A percentile compares a stretch with the other conserved stretches of the same genome.
These are phyloP conservation scores for Cyrtodaria siliqua DNA, from an alignment of 2,888 invertebrate genomes.

Conservation along the genomic window DNA sequence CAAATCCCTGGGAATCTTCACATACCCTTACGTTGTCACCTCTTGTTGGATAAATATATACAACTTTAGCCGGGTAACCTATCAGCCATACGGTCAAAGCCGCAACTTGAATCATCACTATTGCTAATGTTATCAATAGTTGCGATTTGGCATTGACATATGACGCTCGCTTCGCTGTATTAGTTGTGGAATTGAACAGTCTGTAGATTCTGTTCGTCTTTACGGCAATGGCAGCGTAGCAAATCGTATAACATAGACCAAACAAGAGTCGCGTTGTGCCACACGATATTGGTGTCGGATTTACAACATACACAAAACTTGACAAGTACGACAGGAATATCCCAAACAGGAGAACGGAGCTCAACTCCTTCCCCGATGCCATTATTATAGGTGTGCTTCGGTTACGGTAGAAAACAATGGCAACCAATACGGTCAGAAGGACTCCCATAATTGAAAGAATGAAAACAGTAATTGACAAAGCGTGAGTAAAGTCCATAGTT, in stretches of 20 bases:
- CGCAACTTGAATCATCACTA: constrained; percentile 86
- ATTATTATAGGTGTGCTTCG: constrained; percentile 88
- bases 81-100: constrained; percentile 87
- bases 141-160: constrained; percentile 86
- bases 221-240: constrained; percentile 88
- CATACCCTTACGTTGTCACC: constrained; percentile 82
- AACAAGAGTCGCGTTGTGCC: constrained; percentile 87
- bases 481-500: constrained; percentile 86
- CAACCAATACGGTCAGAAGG: constrained; percentile 86
- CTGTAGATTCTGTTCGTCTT: constrained; percentile 88
- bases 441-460: constrained; percentile 86
- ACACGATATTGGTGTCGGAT: constrained; percentile 87
- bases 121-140: constrained; percentile 87
- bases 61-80: constrained; percentile 86
- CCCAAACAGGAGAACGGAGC: constrained; percentile 87
- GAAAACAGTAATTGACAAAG: constrained; percentile 86
- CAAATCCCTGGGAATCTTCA: constrained; percentile 86
- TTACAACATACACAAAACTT: constrained; percentile 87
- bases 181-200: constrained; percentile 86
- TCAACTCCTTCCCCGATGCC: constrained; percentile 88
- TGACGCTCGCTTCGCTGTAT: constrained; percentile 85
- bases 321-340: constrained; percentile 87
- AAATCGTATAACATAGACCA: constrained; percentile 88
- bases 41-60: constrained; percentile 81
- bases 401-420: constrained; percentile 87